phyloP scores from a whole-genome alignment of 2,797 vertebrate genomes.

The Chloroceryle amazona region DNA sequence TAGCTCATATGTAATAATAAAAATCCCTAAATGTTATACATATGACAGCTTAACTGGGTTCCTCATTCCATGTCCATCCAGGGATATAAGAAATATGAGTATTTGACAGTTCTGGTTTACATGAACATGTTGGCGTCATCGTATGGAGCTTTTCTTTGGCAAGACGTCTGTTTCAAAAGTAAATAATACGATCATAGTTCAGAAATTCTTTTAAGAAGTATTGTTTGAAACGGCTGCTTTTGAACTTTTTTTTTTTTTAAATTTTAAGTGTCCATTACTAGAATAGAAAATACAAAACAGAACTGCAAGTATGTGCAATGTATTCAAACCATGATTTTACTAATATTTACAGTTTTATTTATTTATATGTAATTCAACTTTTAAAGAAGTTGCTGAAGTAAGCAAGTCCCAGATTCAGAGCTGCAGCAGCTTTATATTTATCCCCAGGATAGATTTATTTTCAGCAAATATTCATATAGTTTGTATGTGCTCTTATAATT shows the following conservation, averaged over 20 bases:
- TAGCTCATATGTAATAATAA: background rate
- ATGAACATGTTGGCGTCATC: background rate
- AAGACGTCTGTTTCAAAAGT: background rate
- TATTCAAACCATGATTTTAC: rapidly evolving
- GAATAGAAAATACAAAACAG: background rate
- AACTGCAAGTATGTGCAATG: background rate
- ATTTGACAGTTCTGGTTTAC: background rate
- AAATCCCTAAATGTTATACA: background rate
- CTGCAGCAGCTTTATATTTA: background rate
- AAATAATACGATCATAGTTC: background rate
- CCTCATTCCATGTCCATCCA: background rate
- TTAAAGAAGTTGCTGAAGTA: background rate
- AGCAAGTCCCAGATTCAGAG: background rate
- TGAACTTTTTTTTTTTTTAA: background rate
- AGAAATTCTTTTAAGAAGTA: background rate
- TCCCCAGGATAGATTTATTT: background rate
- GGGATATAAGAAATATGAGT: background rate
- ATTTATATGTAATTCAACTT: background rate
- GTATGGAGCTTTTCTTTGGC: background rate
- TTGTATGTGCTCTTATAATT: background rate
- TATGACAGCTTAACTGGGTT: background rate
- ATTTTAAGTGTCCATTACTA: background rate
- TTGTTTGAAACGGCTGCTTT: background rate
- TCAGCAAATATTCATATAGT: background rate
- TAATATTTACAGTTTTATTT: background rate